Base-by-base conservation (phyloP, 2,888 invertebrate genomes). In the Gymnosoma rotundatum region DNA sequence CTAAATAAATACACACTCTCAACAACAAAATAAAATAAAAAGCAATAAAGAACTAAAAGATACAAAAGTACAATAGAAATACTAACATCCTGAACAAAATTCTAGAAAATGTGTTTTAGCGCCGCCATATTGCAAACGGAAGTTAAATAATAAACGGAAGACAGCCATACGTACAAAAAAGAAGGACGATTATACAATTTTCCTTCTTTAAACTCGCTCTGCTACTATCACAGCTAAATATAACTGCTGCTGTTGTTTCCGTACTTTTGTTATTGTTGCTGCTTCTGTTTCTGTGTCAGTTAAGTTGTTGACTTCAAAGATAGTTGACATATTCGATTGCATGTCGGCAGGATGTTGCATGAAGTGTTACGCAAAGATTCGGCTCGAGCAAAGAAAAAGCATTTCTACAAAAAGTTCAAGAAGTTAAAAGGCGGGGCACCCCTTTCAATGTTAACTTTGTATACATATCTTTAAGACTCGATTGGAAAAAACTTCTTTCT, bases 121-220 rank as follows among this genome's bases (percentile, higher is more conserved):
- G 78, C 56, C 72, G 78, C 78, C 80, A 84, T 78, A 78, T 86
- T 85, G 72, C 75, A 79, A 75, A 79, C 85, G 83, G 85, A 86
- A 86, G 79, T 83, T 70, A 64, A 66, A 75, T 80, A 80, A 56
- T 66, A 73, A 74, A 73, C 73, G 63, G 72, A 74, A 76, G 20
- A 58, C n/a, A 56, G 42, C 3, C 66, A 72, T 21, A 67, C 45
- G 73, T 52, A 42, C 32, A 60, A 42, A 45, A 67, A 18, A 64
- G 50, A 64, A 58, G 63, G 25, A 66, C 73, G 63, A 54, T 76
- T 72, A 73, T 42, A 52, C 52, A 61, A 50, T 76, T 67, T 69
- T 45, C 48, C 58, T 58, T 66, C 50, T 60, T 50, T 12, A 67
- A 50, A 50, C 9, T 42, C 18, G 8, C 67, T 45, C 38, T 45